Conservation (phyloP, 2,888 invertebrate species). For the Globia sparganii region DNA sequence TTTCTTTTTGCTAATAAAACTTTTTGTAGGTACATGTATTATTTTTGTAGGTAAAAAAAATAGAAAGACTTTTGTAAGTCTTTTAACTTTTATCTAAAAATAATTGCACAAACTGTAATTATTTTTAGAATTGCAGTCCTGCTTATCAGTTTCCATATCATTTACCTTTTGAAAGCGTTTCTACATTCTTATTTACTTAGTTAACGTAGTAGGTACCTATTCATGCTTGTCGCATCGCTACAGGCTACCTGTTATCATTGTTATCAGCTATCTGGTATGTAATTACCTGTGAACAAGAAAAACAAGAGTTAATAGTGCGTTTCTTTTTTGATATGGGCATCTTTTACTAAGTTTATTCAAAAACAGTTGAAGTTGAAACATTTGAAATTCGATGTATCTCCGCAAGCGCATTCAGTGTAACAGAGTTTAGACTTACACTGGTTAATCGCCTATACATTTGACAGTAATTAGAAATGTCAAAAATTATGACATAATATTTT, state of each 20-base stretch:
- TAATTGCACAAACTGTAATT: background rate
- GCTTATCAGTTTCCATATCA: background rate
- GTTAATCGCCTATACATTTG: no score
- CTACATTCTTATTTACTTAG: background rate
- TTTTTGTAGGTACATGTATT: no score
- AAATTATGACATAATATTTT: background rate
- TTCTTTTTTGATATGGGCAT: background rate
- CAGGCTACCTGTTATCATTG: background rate
- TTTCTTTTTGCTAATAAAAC: no score
- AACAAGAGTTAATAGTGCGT: conserved; percentile 1
- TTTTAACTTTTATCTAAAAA: background rate
- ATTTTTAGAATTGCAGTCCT: background rate
- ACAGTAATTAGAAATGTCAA: background rate
- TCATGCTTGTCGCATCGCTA: background rate
- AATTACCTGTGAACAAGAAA: conserved; percentile 16
- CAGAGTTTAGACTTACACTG: background rate
- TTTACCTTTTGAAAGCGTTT: conserved; percentile 4
- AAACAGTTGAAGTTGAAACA: background rate
- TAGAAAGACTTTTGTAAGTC: no score
- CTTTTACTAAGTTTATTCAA: background rate
- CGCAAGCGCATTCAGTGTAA: background rate
- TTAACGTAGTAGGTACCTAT: no score
- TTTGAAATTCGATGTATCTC: background rate
- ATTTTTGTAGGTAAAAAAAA: no score
- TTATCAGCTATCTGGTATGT: conserved; percentile 15